Percentiles rank a stretch among this genome's conserved stretches.
phyloP scores from a whole-genome alignment of 2,113 vertebrate genomes.

The Phocoena phocoena region DNA sequence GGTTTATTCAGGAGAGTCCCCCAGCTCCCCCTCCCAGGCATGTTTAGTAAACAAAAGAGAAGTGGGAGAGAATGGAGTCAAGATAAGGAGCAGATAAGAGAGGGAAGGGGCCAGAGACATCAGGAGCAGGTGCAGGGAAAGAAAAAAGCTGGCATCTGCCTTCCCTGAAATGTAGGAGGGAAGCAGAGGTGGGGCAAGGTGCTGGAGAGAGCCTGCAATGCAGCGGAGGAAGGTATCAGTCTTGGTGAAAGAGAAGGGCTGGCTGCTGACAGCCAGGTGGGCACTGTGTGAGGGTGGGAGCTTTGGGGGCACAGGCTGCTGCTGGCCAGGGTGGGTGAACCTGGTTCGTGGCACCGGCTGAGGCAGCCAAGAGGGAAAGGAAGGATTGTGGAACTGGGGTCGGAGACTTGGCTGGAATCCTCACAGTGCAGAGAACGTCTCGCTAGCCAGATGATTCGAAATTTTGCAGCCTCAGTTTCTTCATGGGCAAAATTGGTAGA shows the following conservation, averaged over 20 bases:
- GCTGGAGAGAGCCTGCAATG: background rate
- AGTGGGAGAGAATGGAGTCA: background rate
- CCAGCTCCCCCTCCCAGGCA: background rate
- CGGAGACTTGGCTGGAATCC: background rate
- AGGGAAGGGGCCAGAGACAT: background rate
- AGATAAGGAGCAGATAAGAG: background rate
- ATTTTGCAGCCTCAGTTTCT: background rate
- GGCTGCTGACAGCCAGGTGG: background rate
- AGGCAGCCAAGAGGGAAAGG: background rate
- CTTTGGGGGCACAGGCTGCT: background rate
- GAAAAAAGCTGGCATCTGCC: background rate
- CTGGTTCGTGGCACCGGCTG: background rate
- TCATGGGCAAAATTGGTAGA: background rate
- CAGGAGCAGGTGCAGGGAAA: background rate
- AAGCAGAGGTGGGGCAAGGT: background rate
- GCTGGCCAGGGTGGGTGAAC: background rate
- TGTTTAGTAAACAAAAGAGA: background rate
- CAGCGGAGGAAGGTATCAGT: background rate
- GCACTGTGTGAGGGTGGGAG: background rate
- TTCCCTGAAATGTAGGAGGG: background rate
- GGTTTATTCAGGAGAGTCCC: background rate
- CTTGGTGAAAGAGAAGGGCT: background rate
- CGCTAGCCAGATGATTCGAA: background rate
- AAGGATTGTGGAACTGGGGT: background rate
- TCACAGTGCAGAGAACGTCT: background rate